These are phyloP conservation scores for Atta colombica DNA, from an alignment of 1,140 invertebrate species.

Conservation along the genomic window DNA sequence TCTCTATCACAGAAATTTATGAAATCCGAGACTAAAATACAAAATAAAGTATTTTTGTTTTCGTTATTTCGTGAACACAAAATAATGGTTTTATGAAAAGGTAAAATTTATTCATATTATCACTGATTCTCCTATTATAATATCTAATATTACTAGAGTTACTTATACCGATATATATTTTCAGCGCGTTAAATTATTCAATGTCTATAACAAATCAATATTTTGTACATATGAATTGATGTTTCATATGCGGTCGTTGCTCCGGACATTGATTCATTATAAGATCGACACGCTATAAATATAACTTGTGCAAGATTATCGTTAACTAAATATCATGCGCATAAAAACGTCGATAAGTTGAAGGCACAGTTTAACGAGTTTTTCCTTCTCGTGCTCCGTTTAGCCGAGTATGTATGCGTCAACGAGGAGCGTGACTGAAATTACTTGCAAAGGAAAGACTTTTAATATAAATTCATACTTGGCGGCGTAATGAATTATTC, in stretches of 20 bases:
- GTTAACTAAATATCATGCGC: not conserved
- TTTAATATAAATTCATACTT: slow-evolving; percentile 80
- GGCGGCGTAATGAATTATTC: slow-evolving; percentile 77
- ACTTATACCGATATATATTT: not conserved
- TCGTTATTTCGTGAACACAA: not conserved
- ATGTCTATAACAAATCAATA: not conserved
- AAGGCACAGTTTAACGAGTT: slow-evolving; percentile 13
- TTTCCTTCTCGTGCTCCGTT: slow-evolving; percentile 4
- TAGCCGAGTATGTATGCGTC: not conserved
- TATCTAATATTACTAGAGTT: not conserved
- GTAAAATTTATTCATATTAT: not conserved
- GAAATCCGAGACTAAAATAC: not conserved
- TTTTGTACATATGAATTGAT: not conserved
- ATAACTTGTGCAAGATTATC: not conserved
- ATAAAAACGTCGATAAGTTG: slow-evolving; percentile 17
- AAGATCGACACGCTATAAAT: not conserved
- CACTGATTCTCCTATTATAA: not conserved
- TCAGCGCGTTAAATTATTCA: not conserved
- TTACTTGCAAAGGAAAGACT: slow-evolving; percentile 66
- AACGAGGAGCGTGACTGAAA: slow-evolving; percentile 64
- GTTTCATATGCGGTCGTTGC: not conserved
- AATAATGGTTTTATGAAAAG: not conserved
- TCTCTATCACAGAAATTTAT: not conserved
- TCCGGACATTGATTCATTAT: not conserved
- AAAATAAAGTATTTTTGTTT: no score